phyloP scores from a whole-genome alignment of 2,113 vertebrate species.

The Pampusana beccarii region DNA sequence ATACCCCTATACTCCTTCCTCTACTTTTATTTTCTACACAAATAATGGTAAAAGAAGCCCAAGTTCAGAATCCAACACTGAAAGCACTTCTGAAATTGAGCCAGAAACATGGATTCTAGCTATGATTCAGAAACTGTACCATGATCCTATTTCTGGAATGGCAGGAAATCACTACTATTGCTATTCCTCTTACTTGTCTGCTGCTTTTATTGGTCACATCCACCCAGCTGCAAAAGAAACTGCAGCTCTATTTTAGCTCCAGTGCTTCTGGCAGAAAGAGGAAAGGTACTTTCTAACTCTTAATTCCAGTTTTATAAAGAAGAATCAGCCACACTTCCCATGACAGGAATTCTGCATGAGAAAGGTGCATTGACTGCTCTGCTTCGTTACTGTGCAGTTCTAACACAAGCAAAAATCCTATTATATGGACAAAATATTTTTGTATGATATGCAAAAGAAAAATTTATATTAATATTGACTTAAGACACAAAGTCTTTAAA shows the following conservation, averaged over 20 bases:
- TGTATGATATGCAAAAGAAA: background rate
- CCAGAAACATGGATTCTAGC: slow-evolving; percentile 12
- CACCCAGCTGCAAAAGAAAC: background rate
- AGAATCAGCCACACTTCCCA: background rate
- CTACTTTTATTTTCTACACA: background rate
- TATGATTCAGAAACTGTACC: slow-evolving; percentile 28
- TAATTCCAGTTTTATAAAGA: background rate
- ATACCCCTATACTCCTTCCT: background rate
- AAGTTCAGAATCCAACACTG: background rate
- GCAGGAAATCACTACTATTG: background rate
- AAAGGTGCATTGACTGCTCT: background rate
- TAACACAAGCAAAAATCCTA: background rate
- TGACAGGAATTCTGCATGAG: background rate
- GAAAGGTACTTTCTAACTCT: background rate
- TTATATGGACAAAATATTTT: background rate
- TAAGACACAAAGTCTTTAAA: background rate
- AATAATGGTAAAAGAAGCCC: background rate
- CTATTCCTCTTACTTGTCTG: background rate
- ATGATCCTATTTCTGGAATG: slow-evolving; percentile 26
- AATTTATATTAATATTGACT: background rate
- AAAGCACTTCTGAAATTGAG: slow-evolving; percentile 13
- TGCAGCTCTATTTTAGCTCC: background rate
- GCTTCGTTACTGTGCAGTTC: background rate
- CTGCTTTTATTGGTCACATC: background rate
- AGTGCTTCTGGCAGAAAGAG: background rate